Conservation (phyloP, 2,113 vertebrate species). For the Tupaia tana region DNA sequence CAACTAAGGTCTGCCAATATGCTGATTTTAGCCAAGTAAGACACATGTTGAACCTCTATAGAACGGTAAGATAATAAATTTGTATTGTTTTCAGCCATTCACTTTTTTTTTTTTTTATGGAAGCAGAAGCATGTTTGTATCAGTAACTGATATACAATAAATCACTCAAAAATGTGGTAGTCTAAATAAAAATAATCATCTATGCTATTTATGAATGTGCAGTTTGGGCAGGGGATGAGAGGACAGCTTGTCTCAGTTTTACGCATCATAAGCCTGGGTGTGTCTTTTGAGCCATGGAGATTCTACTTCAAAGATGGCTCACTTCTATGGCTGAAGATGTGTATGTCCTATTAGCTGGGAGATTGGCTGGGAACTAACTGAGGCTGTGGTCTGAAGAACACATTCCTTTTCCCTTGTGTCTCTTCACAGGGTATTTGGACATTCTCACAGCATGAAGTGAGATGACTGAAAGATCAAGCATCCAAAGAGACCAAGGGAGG, state of each 20-base stretch:
- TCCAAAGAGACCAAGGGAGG: not conserved
- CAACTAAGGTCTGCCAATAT: not conserved
- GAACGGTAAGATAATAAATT: not conserved
- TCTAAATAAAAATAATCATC: not conserved
- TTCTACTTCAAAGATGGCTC: not conserved
- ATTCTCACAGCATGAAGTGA: not conserved
- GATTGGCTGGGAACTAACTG: not conserved
- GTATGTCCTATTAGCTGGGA: not conserved
- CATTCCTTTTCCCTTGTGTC: not conserved
- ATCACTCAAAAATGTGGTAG: not conserved
- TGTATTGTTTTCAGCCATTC: not conserved
- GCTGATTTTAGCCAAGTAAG: not conserved
- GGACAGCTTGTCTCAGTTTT: not conserved
- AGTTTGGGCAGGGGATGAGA: not conserved
- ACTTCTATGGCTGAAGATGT: not conserved
- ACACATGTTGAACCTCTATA: not conserved
- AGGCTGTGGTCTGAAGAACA: not conserved
- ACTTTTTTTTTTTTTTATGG: not conserved
- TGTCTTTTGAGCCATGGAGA: not conserved
- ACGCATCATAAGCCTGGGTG: not conserved
- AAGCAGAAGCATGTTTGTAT: not conserved
- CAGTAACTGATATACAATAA: not conserved
- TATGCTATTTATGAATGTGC: not conserved
- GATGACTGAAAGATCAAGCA: not conserved
- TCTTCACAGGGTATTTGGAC: not conserved